Evolutionary conservation across 1,140 invertebrate genomes (phyloP).

Genomic region (Odontomachus brunneus): DNA sequence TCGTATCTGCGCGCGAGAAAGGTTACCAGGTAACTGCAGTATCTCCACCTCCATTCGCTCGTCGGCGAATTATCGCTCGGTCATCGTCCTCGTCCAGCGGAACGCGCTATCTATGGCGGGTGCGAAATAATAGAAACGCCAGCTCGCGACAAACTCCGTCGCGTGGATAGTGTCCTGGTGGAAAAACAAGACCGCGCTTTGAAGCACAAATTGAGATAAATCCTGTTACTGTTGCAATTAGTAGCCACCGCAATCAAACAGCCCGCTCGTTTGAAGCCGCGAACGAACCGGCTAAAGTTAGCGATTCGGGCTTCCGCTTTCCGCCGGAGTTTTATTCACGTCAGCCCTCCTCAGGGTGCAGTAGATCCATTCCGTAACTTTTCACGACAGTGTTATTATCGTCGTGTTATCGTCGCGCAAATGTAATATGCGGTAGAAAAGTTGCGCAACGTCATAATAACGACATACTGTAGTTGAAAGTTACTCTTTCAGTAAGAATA

Average conservation of each 20-base stretch:
- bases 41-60: neutral
- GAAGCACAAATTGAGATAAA: slow-evolving; percentile 81
- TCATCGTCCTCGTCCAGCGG: slow-evolving; percentile 7
- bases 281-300: neutral
- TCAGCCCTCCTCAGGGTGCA: no score
- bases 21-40: slow-evolving; percentile 35
- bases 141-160: slow-evolving; percentile 44
- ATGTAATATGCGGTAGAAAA: no score
- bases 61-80: slow-evolving; percentile 6
- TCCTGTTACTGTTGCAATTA: slow-evolving; percentile 75
- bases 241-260: neutral
- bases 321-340: no score
- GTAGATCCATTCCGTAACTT: no score
- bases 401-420: no score
- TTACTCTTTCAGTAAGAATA: no score
- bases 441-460: no score
- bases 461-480: no score
- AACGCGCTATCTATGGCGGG: neutral
- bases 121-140: slow-evolving; percentile 59
- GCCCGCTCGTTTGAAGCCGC: neutral
- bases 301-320: no score
- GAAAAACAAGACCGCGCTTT: slow-evolving; percentile 79
- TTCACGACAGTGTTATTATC: no score
- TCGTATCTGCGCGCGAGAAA: slow-evolving; percentile 28
- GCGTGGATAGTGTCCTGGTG: slow-evolving; percentile 75